Percentiles rank a stretch among this genome's conserved stretches.
Conservation (phyloP, 1,140 invertebrate species). For the Carposina sasakii region DNA sequence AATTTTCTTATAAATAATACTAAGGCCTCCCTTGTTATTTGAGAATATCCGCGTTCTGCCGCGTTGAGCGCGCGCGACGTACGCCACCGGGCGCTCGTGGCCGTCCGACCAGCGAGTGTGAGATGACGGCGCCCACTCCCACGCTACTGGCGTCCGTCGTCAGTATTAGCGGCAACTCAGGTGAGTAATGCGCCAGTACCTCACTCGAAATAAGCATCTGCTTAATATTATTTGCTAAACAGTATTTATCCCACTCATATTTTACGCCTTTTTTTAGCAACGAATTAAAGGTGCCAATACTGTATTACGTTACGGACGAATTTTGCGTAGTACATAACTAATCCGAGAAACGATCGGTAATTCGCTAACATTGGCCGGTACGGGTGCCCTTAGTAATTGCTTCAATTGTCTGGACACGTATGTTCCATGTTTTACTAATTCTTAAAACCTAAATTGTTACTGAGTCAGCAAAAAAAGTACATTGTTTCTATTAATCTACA, state of each 20-base stretch:
- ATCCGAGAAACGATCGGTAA: slow-evolving; percentile 22
- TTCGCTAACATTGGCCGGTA: slow-evolving; percentile 26
- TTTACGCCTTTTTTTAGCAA: slow-evolving; percentile 27
- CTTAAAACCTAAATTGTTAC: not conserved
- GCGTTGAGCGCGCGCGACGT: too few relatives aligned
- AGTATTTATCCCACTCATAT: slow-evolving; percentile 1
- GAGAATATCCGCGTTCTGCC: slow-evolving; percentile 1
- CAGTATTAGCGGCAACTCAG: not conserved
- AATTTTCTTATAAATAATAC: slow-evolving; percentile 1
- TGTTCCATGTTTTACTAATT: not conserved
- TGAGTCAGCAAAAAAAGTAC: slow-evolving; percentile 23
- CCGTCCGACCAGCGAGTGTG: too few relatives aligned
- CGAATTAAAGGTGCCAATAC: slow-evolving; percentile 29
- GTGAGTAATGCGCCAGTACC: slow-evolving; percentile 8
- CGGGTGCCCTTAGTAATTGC: slow-evolving; percentile 16
- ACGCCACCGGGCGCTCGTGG: not conserved
- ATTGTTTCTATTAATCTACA: slow-evolving; percentile 17
- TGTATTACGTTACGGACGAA: slow-evolving; percentile 25
- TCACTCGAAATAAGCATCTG: not conserved
- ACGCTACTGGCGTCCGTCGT: slow-evolving; percentile 1
- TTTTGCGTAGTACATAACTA: slow-evolving; percentile 34
- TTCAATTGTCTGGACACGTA: slow-evolving; percentile 3
- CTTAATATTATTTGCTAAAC: slow-evolving; percentile 6
- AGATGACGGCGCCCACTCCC: not conserved
- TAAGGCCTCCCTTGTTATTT: slow-evolving; percentile 5